Evolutionary conservation across 2,888 invertebrate genomes (phyloP).

Genomic region (Colostygia pectinataria): DNA sequence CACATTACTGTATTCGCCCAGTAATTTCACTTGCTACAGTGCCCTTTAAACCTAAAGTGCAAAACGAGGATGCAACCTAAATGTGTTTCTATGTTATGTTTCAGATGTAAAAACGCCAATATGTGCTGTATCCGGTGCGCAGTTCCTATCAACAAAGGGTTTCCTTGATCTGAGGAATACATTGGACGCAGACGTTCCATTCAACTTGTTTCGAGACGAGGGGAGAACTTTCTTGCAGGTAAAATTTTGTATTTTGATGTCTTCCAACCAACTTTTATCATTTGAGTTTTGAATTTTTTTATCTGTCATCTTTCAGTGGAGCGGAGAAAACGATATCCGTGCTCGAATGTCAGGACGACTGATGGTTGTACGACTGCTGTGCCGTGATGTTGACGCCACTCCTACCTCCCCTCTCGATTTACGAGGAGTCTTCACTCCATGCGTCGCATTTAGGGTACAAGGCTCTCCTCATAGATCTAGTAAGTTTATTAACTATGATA

Average conservation of each 20-base stretch:
- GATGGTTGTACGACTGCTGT: constrained; percentile 90
- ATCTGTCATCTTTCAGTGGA: constrained; percentile 89
- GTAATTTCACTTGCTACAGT: too few relatives aligned
- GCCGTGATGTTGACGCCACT: constrained; percentile 86
- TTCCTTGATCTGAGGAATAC: constrained; percentile 92
- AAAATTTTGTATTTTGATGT: constrained; percentile 26
- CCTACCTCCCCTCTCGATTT: constrained; percentile 75
- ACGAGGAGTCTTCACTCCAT: constrained; percentile 89
- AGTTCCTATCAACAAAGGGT: constrained; percentile 90
- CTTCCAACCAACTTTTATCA: too few relatives aligned
- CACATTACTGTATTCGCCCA: too few relatives aligned
- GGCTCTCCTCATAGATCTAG: constrained; percentile 88
- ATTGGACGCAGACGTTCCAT: constrained; percentile 90
- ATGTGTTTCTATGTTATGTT: too few relatives aligned
- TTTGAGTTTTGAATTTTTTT: background rate
- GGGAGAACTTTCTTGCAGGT: constrained; percentile 92
- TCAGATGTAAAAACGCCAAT: constrained; percentile 90
- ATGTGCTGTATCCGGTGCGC: constrained; percentile 93
- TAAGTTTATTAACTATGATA: constrained; percentile 59
- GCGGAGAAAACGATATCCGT: constrained; percentile 90
- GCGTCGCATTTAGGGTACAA: constrained; percentile 93
- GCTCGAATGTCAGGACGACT: constrained; percentile 91
- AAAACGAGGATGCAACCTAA: too few relatives aligned
- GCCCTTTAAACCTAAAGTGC: too few relatives aligned
- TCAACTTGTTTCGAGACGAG: constrained; percentile 91